Percentiles rank a stretch among this genome's conserved stretches.
Conservation (phyloP, 2,797 vertebrate species). For the Coreius guichenoti region DNA sequence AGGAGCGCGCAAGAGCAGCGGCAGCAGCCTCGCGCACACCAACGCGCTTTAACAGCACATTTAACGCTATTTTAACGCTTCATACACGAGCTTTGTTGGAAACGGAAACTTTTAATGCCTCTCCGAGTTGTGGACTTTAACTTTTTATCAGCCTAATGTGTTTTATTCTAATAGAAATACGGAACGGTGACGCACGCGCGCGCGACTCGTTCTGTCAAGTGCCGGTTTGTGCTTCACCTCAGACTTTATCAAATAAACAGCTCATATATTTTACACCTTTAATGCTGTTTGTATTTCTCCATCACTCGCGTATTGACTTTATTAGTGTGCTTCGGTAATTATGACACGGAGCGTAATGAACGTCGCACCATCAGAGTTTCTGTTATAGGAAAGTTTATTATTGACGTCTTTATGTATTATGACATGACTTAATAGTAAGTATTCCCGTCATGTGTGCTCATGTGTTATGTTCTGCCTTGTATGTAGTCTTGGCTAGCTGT, state of each 20-base stretch:
- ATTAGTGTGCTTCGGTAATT: background rate
- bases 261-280: background rate
- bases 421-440: background rate
- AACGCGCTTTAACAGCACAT: background rate
- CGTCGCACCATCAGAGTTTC: conserved; percentile 2
- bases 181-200: conserved; percentile 53
- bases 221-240: conserved; percentile 36
- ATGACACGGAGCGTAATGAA: conserved; percentile 4
- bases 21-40: conserved; percentile 61
- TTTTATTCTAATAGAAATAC: conserved; percentile 67
- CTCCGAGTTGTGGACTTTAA: conserved; percentile 71
- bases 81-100: conserved; percentile 42
- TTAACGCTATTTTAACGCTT: conserved; percentile 37
- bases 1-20: conserved; percentile 62
- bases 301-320: background rate
- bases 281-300: background rate
- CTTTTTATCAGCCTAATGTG: conserved; percentile 68
- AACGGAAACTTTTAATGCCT: conserved; percentile 81
- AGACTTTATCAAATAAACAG: background rate
- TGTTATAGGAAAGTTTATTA: conserved; percentile 28
- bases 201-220: conserved; percentile 52
- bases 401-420: conserved; percentile 3
- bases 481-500: background rate
- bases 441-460: background rate
- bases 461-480: background rate